These are phyloP conservation scores for Phaonia tiefii DNA, from an alignment of 2,888 invertebrate genomes.

Conservation along the genomic window DNA sequence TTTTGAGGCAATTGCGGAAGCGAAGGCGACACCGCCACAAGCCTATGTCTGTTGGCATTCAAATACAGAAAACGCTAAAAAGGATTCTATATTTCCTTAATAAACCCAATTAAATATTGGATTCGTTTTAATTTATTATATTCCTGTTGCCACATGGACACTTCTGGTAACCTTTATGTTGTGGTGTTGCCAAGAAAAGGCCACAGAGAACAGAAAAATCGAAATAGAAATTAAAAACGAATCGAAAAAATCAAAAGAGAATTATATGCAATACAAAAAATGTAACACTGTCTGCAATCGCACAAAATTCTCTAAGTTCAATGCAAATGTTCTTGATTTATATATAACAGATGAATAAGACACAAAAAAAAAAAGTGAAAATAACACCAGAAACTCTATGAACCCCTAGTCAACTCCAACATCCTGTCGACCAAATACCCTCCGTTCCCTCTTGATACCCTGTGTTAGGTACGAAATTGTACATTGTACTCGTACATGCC, in stretches of 20 bases:
- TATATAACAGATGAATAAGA: neutral
- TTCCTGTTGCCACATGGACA: neutral
- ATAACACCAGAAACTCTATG: neutral
- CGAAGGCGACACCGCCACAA: neutral
- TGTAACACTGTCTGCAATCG: neutral
- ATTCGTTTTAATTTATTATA: slow-evolving; percentile 11
- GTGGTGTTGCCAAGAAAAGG: slow-evolving; percentile 4
- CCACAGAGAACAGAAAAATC: neutral
- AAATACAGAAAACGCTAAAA: neutral
- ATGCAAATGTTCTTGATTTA: slow-evolving; percentile 35
- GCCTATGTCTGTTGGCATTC: neutral
- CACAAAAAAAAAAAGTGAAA: neutral
- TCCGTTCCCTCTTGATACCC: neutral
- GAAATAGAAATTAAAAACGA: neutral
- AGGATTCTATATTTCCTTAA: neutral
- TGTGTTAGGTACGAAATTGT: neutral
- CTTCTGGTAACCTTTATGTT: slow-evolving; percentile 10
- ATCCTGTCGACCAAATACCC: neutral
- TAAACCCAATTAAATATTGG: neutral
- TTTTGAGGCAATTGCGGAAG: too few species aligned
- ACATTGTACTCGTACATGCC: neutral
- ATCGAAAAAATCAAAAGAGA: neutral
- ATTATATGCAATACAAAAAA: neutral
- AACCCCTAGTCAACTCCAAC: neutral
- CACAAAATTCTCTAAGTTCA: slow-evolving; percentile 20